Evolutionary conservation across 1,140 invertebrate species (phyloP).

Genomic region (Lanistes nyassanus): DNA sequence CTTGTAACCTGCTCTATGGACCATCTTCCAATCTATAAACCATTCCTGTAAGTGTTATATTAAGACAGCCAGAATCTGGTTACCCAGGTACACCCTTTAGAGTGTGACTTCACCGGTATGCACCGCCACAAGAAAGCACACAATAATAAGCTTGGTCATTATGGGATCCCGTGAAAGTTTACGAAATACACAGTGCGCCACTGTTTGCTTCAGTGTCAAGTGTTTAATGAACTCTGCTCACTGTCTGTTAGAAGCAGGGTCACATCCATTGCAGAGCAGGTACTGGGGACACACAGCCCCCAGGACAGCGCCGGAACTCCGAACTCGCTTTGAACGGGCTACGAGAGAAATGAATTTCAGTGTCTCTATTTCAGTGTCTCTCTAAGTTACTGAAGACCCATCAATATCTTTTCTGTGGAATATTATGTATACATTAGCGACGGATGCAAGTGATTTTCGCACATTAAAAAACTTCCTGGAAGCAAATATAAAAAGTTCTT

Average conservation of each 20-base stretch:
- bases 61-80: too few species aligned
- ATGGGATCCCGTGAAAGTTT: background rate
- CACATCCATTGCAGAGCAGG: background rate
- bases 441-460: too few species aligned
- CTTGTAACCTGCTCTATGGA: too few species aligned
- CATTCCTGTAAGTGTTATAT: too few species aligned
- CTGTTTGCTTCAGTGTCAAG: background rate
- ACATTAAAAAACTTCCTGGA: too few species aligned
- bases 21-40: too few species aligned
- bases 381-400: too few species aligned
- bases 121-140: background rate
- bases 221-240: background rate
- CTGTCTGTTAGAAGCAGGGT: background rate
- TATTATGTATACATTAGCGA: too few species aligned
- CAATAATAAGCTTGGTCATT: background rate
- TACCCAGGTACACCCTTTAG: background rate
- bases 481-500: too few species aligned
- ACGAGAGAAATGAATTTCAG: background rate
- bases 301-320: background rate
- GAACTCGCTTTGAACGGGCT: background rate
- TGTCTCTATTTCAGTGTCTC: too few species aligned
- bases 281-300: background rate
- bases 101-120: background rate
- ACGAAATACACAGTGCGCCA: background rate
- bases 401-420: too few species aligned